Conservation (phyloP, 2,888 invertebrate species). For the Nemotelus pantherinus region DNA sequence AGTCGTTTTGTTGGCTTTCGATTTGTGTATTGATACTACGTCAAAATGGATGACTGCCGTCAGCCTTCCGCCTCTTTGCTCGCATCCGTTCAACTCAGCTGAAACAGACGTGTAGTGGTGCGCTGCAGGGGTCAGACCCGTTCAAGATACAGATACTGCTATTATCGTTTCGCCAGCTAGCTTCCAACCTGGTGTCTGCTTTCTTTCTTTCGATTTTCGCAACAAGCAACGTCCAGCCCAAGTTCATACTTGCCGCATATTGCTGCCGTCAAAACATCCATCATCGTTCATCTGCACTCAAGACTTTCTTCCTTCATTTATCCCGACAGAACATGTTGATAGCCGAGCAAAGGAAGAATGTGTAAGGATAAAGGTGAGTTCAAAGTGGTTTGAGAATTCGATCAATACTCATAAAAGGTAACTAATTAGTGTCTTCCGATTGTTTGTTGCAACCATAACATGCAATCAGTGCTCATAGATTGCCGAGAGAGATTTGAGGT, state of each 20-base stretch:
- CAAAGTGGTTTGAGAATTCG: neutral
- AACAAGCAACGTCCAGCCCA: neutral
- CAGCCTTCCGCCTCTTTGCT: neutral
- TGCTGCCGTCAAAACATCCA: too few relatives aligned
- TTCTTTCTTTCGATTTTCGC: constrained; percentile 25
- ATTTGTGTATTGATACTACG: constrained; percentile 39
- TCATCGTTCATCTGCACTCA: too few relatives aligned
- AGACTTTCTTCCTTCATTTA: too few relatives aligned
- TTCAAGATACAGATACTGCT: neutral
- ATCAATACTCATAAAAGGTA: constrained; percentile 26
- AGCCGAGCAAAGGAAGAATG: too few relatives aligned
- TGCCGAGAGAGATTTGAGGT: neutral
- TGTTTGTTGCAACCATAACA: constrained; percentile 20
- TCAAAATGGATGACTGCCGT: neutral
- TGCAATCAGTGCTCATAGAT: constrained; percentile 19
- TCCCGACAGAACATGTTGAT: too few relatives aligned
- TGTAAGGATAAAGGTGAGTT: too few relatives aligned
- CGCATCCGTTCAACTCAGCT: neutral
- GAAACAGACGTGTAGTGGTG: constrained; percentile 22
- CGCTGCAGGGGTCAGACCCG: neutral
- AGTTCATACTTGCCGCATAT: too few relatives aligned
- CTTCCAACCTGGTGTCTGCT: too few relatives aligned
- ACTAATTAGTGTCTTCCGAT: constrained; percentile 40
- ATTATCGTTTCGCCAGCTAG: neutral
- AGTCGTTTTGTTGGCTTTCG: constrained; percentile 39